Evolutionary conservation across 2,113 vertebrate species (phyloP), one percentile per base, ranked within the genome.

Genomic region (Psammodynastes pulverulentus): DNA sequence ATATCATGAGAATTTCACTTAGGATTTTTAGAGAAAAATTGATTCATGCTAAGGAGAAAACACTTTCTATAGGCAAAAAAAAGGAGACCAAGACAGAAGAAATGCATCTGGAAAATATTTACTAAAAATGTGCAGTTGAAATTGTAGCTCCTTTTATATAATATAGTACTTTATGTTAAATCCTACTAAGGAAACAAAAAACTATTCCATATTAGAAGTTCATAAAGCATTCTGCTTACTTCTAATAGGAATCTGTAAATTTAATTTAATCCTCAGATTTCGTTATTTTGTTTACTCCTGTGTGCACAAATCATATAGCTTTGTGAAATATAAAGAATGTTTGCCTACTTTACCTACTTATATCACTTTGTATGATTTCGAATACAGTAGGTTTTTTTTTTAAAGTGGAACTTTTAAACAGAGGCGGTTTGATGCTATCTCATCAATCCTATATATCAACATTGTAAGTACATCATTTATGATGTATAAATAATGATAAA

Each of bases 1-100:
- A 46, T 91, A 93, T 84, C 94, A 94, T 92, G 5, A 90, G 19
- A 93, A 93, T 92, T 89, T 89, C 39, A 46, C 5, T 79, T 79
- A 39, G 34, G 67, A 39, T 19, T 79, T 88, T 2, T 1, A 89
- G 87, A 15, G 87, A 29, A 3, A 24, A 94, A 72, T 49, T 46
- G 87, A 26, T 46, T 85, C 39, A 85, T 89, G 24, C 46, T 89
- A 89, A 29, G 26, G 56, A 10, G 9, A 58, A 56, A 85, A 34
- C 0, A 49, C 52, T 89, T 49, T 89, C 39, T 84, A 29, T 0
- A 26, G 6, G 91, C 21, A 34, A 88, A 79, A 3, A 39, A 39
- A 39, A 79, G 5, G 15, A 39, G 15, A 15, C 5, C 19, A 34
- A 39, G 85, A 45, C 12, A 86, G 23, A 79, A 88, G 26, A 56